Base-by-base conservation (phyloP, 92 coral and sea anemone species). In the Bergia puertoricense region DNA sequence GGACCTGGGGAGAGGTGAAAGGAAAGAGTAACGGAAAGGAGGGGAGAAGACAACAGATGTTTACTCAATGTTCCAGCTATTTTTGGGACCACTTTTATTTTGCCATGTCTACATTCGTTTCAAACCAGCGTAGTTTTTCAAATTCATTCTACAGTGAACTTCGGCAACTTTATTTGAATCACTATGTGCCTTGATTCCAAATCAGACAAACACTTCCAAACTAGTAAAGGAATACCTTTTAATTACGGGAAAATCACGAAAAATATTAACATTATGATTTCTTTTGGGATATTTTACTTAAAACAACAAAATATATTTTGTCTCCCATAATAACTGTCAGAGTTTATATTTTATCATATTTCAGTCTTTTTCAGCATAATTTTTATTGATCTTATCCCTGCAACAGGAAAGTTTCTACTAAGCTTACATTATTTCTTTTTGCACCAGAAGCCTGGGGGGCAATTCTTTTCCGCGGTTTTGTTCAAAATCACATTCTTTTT, bases 361-460 rank as follows among this genome's bases (percentile, higher is more conserved):
- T 43, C 51, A 8, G 86, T 66, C 74, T 7, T 43, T 44, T 71
- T 68, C 48, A 37, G 40, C 38, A 23, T 62, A 4, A 46, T 43
- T 71, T 42, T 15, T 16, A 54, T 69, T 38, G 23, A 48, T 13
- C 40, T 69, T 62, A 14, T 44, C 72, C 75, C 11, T 81, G 72
- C 23, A 40, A 36, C 36, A n/a, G 44, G 42, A 83, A 14, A 2
- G 37, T 51, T 13, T 39, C 38, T 20, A 36, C 46, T 5, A 39
- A 11, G 22, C 44, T 8, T 13, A 36, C 16, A 15, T 84, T 57
- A 84, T 71, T 90, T 66, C 80, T 80, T 89, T 71, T 89, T 91
- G 83, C 97, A 94, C 95, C 95, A 94, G 69, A 94, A 89, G 11
- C 97, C 94, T 0, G 88, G 88, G 38, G 91, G 95, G 40, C 97